A percentile compares a stretch with the other conserved stretches of the same genome.
Conservation (phyloP, 2,113 vertebrate species). For the Tragelaphus imberbis region DNA sequence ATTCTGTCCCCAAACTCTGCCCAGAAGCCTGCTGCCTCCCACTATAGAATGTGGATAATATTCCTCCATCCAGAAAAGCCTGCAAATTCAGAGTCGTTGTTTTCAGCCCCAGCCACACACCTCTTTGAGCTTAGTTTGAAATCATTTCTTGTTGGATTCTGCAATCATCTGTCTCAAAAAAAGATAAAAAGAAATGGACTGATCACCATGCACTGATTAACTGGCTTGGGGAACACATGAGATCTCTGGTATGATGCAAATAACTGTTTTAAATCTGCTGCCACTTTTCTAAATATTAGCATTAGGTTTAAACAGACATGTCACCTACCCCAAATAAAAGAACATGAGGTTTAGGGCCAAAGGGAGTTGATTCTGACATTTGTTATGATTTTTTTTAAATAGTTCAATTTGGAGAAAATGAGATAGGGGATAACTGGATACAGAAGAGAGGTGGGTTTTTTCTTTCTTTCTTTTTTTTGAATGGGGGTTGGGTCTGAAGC, state of each 20-base stretch:
- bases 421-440: conserved; percentile 30
- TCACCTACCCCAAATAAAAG: conserved; percentile 57
- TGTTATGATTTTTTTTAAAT: conserved; percentile 62
- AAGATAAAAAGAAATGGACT: not conserved
- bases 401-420: conserved; percentile 74
- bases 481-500: conserved; percentile 3
- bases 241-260: conserved; percentile 61
- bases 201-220: conserved; percentile 47
- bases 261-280: conserved; percentile 68
- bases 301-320: conserved; percentile 75
- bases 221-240: conserved; percentile 31
- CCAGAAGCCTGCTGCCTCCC: accelerated
- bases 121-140: conserved; percentile 32
- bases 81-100: not conserved
- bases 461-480: not conserved
- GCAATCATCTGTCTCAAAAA: not conserved
- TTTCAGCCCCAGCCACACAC: not conserved
- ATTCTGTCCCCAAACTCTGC: not conserved
- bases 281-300: conserved; percentile 76
- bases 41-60: not conserved
- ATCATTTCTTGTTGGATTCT: conserved; percentile 49
- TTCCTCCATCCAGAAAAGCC: not conserved
- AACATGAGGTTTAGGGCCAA: conserved; percentile 70
- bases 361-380: conserved; percentile 73
- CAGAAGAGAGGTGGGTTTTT: not conserved